These are phyloP conservation scores for Ctenodactylus gundi DNA, from an alignment of 2,113 vertebrate genomes.

Conservation along the genomic window DNA sequence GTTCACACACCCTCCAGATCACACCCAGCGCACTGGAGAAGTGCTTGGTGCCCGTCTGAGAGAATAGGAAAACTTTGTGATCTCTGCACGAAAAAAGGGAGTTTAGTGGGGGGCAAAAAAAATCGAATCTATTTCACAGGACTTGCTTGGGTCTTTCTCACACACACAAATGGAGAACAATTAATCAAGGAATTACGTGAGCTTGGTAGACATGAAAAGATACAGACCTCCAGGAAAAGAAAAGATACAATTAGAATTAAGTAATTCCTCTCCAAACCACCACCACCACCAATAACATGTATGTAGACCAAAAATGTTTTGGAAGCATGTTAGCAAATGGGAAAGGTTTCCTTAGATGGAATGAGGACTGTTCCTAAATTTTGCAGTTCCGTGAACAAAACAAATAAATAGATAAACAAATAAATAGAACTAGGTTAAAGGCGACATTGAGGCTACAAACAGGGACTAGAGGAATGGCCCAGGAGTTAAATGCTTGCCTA, in stretches of 20 bases:
- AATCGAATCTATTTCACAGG: not conserved
- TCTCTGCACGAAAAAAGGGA: not conserved
- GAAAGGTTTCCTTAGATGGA: slow-evolving; percentile 53
- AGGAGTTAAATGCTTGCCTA: too few species aligned
- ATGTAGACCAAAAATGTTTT: slow-evolving; percentile 61
- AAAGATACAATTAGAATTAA: slow-evolving; percentile 67
- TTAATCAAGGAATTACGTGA: slow-evolving; percentile 47
- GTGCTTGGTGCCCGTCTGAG: not conserved
- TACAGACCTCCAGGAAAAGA: slow-evolving; percentile 61
- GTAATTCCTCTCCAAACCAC: slow-evolving; percentile 57
- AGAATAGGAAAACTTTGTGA: not conserved
- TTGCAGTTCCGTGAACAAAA: slow-evolving; percentile 40
- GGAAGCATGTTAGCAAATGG: slow-evolving; percentile 64
- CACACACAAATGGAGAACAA: not conserved
- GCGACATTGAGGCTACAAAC: too few species aligned
- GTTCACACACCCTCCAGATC: not conserved
- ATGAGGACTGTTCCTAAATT: slow-evolving; percentile 52
- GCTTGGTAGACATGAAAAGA: slow-evolving; percentile 48
- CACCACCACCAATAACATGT: slow-evolving; percentile 63
- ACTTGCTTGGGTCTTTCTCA: not conserved
- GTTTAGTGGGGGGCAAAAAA: not conserved
- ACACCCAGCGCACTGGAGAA: not conserved
- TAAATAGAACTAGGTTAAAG: too few species aligned
- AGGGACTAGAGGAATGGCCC: too few species aligned
- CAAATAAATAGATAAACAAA: too few species aligned